Evolutionary conservation across 2,888 invertebrate species (phyloP).

Genomic region (Syrphus vitripennis): DNA sequence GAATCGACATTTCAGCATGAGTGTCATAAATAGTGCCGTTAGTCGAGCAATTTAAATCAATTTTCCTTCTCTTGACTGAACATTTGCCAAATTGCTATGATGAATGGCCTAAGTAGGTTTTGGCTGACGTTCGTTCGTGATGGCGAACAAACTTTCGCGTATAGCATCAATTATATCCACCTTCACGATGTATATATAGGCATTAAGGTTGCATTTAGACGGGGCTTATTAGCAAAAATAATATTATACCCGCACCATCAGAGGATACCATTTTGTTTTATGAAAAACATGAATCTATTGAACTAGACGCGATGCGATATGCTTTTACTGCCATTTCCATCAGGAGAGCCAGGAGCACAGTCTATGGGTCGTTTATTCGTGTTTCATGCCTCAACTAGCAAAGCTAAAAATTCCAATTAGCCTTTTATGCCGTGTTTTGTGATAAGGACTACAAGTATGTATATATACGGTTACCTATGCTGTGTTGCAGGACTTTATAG

Average conservation of each 20-base stretch:
- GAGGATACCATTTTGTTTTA: conserved; percentile 10
- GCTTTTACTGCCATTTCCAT: too few species aligned
- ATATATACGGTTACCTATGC: neutral
- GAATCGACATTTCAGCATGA: conserved; percentile 53
- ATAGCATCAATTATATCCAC: conserved; percentile 61
- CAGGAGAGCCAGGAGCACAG: neutral
- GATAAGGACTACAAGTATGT: neutral
- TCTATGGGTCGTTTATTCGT: conserved; percentile 10
- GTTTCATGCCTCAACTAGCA: conserved; percentile 29
- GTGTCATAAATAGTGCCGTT: conserved; percentile 53
- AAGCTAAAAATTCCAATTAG: conserved; percentile 42
- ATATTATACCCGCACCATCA: neutral
- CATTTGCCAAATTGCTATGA: conserved; percentile 60
- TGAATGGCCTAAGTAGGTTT: conserved; percentile 42
- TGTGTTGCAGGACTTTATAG: neutral
- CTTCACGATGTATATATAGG: neutral
- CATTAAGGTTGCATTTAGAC: conserved; percentile 27
- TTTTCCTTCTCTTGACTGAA: conserved; percentile 59
- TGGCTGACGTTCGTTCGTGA: conserved; percentile 41
- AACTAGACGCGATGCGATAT: neutral
- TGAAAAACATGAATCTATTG: conserved; percentile 14
- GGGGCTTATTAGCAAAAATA: conserved; percentile 39
- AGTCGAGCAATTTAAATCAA: conserved; percentile 63
- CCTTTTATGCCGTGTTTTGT: conserved; percentile 19
- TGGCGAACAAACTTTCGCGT: conserved; percentile 36